phyloP scores from a whole-genome alignment of 2,113 vertebrate species.

The Xenopus borealis region DNA sequence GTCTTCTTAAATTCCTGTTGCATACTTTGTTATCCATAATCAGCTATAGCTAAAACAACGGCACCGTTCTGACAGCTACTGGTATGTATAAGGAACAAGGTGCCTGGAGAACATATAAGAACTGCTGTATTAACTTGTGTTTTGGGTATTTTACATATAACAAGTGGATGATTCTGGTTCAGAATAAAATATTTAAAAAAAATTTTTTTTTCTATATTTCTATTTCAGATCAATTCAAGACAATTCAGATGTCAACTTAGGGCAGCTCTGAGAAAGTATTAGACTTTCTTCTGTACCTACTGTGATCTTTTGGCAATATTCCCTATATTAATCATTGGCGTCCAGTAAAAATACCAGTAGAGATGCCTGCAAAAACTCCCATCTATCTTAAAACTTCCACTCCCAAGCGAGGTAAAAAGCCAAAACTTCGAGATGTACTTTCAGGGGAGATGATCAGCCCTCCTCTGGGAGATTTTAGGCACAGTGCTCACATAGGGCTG shows the following conservation, averaged over 20 bases:
- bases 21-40: too few relatives aligned
- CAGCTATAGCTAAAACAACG: neutral
- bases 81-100: too few relatives aligned
- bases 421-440: conserved; percentile 69
- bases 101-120: too few relatives aligned
- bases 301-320: neutral
- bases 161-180: too few relatives aligned
- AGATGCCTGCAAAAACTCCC: conserved; percentile 78
- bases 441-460: conserved; percentile 81
- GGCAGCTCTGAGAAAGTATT: neutral
- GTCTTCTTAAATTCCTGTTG: too few relatives aligned
- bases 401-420: conserved; percentile 70
- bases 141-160: too few relatives aligned
- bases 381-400: conserved; percentile 76
- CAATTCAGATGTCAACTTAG: neutral
- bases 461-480: conserved; percentile 73
- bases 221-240: too few relatives aligned
- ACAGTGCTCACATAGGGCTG: conserved; percentile 74
- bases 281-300: neutral
- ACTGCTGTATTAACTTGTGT: too few relatives aligned
- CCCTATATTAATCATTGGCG: neutral
- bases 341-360: neutral
- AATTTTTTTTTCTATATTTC: too few relatives aligned
- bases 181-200: too few relatives aligned
- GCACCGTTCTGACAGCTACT: too few relatives aligned